Evolutionary conservation across 2,888 invertebrate species (phyloP).

Genomic region (Rhogogaster chlorosoma): DNA sequence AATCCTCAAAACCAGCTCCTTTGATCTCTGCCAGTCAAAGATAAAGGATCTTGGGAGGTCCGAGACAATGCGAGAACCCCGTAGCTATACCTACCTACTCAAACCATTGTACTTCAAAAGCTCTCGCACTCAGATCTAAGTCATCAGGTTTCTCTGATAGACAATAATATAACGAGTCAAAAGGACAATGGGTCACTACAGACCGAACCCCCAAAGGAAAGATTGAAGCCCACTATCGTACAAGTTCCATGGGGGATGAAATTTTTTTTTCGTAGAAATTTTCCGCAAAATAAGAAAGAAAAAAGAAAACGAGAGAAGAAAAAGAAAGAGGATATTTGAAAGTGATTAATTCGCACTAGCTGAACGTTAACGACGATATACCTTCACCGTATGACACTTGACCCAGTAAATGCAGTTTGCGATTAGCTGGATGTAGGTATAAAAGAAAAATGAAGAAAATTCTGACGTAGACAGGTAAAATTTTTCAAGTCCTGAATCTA

Average conservation of each 20-base stretch:
- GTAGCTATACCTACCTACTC: not conserved
- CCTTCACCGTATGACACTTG: not conserved
- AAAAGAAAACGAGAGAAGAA: not conserved
- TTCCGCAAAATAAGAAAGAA: not conserved
- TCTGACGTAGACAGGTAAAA: not conserved
- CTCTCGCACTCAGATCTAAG: conserved; percentile 14
- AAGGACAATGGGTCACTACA: conserved; percentile 1
- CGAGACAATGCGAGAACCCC: not conserved
- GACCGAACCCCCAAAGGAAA: not conserved
- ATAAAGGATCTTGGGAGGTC: conserved; percentile 15
- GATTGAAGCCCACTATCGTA: not conserved
- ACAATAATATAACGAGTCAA: conserved; percentile 38
- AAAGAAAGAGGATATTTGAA: not conserved
- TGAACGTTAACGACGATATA: not conserved
- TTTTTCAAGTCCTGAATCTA: not conserved
- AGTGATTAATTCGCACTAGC: not conserved
- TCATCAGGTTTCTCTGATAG: conserved; percentile 38
- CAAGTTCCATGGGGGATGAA: not conserved
- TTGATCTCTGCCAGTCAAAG: not conserved
- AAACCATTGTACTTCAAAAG: conserved; percentile 26
- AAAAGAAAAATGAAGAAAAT: too few species aligned
- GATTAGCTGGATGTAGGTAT: not conserved
- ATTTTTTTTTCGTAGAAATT: not conserved
- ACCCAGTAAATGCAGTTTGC: conserved; percentile 10
- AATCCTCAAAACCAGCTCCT: not conserved